Evolutionary conservation across 2,113 vertebrate species (phyloP).

Genomic region (Hippocampus barbouri): DNA sequence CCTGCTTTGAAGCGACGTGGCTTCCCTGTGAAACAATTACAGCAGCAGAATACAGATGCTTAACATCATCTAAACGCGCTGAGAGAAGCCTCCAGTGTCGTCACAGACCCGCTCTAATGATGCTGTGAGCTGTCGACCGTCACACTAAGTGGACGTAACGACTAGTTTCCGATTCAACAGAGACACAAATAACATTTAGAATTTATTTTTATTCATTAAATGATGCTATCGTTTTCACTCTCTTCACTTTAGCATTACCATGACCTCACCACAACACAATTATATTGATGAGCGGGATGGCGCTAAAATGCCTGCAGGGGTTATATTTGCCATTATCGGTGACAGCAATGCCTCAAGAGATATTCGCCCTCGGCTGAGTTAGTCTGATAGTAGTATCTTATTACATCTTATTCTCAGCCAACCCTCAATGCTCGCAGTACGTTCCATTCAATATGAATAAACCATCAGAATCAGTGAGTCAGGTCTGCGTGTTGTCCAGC

Average conservation of each 20-base stretch:
- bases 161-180: constrained; percentile 23
- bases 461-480: constrained; percentile 46
- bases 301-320: constrained; percentile 5
- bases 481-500: constrained; percentile 33
- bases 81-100: not conserved
- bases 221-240: constrained; percentile 1
- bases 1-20: constrained; percentile 18
- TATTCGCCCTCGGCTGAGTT: constrained; percentile 33
- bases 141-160: constrained; percentile 28
- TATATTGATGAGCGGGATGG: not conserved
- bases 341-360: constrained; percentile 30
- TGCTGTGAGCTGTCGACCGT: constrained; percentile 24
- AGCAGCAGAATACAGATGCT: constrained; percentile 2
- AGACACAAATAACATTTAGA: not conserved
- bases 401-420: constrained; percentile 48
- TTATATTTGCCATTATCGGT: constrained; percentile 35
- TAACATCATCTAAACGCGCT: not conserved
- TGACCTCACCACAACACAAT: not conserved
- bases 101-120: constrained; percentile 12
- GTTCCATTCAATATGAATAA: constrained; percentile 53
- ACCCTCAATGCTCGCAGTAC: constrained; percentile 27
- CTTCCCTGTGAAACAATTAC: constrained; percentile 15
- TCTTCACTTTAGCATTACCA: not conserved
- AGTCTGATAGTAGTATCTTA: constrained; percentile 45
- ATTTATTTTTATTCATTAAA: constrained; percentile 6